Evolutionary conservation across 2,797 vertebrate species (phyloP), one percentile per base, ranked within the genome.

Genomic region (Xiphorhynchus erythropygius): DNA sequence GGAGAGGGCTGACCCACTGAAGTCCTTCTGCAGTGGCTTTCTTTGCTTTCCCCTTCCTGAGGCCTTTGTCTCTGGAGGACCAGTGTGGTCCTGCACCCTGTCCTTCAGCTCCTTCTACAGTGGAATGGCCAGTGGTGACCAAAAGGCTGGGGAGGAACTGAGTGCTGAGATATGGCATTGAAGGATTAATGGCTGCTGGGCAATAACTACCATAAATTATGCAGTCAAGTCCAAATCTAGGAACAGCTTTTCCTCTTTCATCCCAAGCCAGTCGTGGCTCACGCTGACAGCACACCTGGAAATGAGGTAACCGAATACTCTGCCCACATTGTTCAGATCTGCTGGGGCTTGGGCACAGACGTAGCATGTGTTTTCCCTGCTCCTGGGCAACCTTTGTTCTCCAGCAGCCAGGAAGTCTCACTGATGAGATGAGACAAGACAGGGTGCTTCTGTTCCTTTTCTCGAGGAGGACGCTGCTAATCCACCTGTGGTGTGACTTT

Each of bases 231-330:
- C 74, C 94, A 84, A 67, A 87, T 87, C 91, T 77, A 93, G 87
- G 80, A 93, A 82, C 33, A 63, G 37, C 55, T 94, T 79, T 79
- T 42, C 56, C 49, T 60, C 87, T 96, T 96, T 96, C 74, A 94
- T 97, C 90, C 80, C 60, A 33, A 84, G 96, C 95, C 95, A 96
- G 77, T 59, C 37, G 2, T 86, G 87, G 89, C 85, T 96, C 44
- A 12, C 39, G 67, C 93, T 96, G 96, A 91, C 87, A 74, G 94
- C 70, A 35, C 93, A 91, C 94, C 94, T 97, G 96, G 95, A 96
- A 96, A 93, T 96, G 94, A 96, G 85, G 96, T 94, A 94, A 96
- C 77, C 17, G 47, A 74, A 73, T 76, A 24, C 79, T 93, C 95
- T 96, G 89, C 96, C 96, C 83, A 57, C 93, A 60, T 76, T 77